Evolutionary conservation across 2,113 vertebrate genomes (phyloP).

Genomic region (Diadophis punctatus): DNA sequence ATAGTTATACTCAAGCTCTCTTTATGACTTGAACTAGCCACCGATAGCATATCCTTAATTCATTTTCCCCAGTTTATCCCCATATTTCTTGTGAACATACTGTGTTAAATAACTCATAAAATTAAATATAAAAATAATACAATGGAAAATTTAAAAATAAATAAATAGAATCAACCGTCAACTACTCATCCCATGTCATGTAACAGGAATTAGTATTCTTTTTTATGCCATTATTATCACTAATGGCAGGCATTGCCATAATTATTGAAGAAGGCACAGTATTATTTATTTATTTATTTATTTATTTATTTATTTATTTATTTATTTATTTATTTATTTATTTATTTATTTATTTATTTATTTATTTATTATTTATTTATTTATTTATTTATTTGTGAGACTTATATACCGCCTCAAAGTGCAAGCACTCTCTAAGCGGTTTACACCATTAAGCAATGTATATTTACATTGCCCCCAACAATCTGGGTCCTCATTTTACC

Average conservation of each 20-base stretch:
- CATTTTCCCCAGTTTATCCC: not conserved
- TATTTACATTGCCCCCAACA: too few species aligned
- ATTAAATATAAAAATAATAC: not conserved
- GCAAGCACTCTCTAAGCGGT: too few species aligned
- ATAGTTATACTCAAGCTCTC: not conserved
- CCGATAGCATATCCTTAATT: not conserved
- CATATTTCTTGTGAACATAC: not conserved
- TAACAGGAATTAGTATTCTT: not conserved
- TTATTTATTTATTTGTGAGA: too few species aligned
- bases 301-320: too few species aligned
- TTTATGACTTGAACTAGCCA: not conserved
- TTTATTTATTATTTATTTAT: too few species aligned
- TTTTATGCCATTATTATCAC: not conserved
- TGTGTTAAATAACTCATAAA: not conserved
- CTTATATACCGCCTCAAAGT: too few species aligned
- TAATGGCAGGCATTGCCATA: not conserved
- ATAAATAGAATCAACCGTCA: not conserved
- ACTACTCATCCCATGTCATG: not conserved
- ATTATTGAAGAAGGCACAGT: not conserved
- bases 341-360: too few species aligned
- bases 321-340: too few species aligned
- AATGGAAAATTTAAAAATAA: not conserved
- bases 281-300: too few species aligned
- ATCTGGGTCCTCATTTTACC: too few species aligned
- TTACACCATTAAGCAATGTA: too few species aligned